Evolutionary conservation across 2,888 invertebrate genomes (phyloP).

Genomic region (Cerastoderma edule): DNA sequence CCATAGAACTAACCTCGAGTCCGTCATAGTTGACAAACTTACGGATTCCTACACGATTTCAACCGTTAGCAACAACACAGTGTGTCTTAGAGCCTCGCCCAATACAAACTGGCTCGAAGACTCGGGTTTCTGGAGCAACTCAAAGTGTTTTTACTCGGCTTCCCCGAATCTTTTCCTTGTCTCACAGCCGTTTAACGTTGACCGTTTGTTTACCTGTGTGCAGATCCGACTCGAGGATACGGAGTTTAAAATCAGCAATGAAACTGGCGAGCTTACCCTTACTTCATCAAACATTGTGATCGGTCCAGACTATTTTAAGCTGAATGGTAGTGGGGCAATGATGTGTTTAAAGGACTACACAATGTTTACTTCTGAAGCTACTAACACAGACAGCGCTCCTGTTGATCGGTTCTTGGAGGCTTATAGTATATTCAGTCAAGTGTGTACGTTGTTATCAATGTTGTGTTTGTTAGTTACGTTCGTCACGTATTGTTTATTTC

Average conservation of each 20-base stretch:
- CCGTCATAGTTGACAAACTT: conserved; percentile 1
- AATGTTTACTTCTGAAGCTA: background rate
- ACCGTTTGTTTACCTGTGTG: conserved; percentile 23
- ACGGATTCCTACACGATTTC: background rate
- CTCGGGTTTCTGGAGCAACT: background rate
- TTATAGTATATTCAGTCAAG: conserved; percentile 34
- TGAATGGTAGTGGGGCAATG: background rate
- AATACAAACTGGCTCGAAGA: background rate
- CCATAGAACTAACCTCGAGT: background rate
- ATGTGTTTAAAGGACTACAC: conserved; percentile 30
- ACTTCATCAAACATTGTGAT: background rate
- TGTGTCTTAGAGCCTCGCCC: conserved; percentile 10
- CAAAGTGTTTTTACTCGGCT: background rate
- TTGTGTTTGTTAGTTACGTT: conserved; percentile 56
- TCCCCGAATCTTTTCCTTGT: background rate
- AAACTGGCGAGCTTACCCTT: background rate
- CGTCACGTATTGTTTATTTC: conserved; percentile 60
- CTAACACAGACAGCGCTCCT: background rate
- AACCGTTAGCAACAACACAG: background rate
- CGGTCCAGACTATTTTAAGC: background rate
- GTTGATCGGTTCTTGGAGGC: background rate
- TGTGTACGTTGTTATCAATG: conserved; percentile 52
- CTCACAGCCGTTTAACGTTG: background rate
- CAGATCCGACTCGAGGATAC: conserved; percentile 5
- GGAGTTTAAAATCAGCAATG: background rate